Evolutionary conservation across 1,140 invertebrate genomes (phyloP).

Genomic region (Drosophila yakuba): DNA sequence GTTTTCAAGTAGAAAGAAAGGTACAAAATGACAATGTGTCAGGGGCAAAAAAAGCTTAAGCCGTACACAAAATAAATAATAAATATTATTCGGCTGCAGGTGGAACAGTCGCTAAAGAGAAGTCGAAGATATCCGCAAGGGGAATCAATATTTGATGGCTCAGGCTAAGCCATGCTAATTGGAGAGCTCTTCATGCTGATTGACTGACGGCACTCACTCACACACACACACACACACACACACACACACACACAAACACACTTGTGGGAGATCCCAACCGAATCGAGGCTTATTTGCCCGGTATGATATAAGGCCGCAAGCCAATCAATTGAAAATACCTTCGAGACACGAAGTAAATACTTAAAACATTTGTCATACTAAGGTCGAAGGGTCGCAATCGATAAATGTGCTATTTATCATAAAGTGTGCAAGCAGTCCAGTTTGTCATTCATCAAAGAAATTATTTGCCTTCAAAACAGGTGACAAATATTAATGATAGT

Average conservation of each 20-base stretch:
- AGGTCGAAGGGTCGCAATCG: not conserved
- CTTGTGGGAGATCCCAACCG: slow-evolving; percentile 16
- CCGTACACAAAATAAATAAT: slow-evolving; percentile 10
- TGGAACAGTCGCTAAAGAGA: slow-evolving; percentile 10
- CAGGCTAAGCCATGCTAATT: slow-evolving; percentile 38
- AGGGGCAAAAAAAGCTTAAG: slow-evolving; percentile 4
- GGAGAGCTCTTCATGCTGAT: slow-evolving; percentile 43
- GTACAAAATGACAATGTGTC: slow-evolving; percentile 2
- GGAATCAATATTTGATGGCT: slow-evolving; percentile 40
- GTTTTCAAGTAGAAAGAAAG: slow-evolving; percentile 3
- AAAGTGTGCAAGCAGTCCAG: not conserved
- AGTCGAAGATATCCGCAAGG: slow-evolving; percentile 10
- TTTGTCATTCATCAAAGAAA: not conserved
- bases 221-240: no score
- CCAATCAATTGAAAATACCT: slow-evolving; percentile 38
- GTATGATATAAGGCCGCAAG: slow-evolving; percentile 28
- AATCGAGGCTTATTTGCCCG: slow-evolving; percentile 27
- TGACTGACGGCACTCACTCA: slow-evolving; percentile 24
- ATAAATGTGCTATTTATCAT: slow-evolving; percentile 14
- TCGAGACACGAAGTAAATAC: slow-evolving; percentile 17
- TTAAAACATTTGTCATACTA: slow-evolving; percentile 19
- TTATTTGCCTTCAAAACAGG: no score
- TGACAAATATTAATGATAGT: not conserved
- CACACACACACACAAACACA: slow-evolving; percentile 1
- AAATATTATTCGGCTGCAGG: slow-evolving; percentile 8